Conservation (phyloP, 2,113 vertebrate species). For the pig (Sus scrofa) region T2T-Sscrofa CM000826.6:156452001-156452500, state of each 20-base stretch:
- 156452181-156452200: neutral
- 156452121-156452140: neutral
- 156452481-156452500: neutral
- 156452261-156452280: neutral
- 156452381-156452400: rapidly evolving
- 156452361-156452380: neutral
- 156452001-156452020: neutral
- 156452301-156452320: rapidly evolving
- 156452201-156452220: neutral
- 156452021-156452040: neutral
- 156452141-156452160: neutral
- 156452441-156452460: rapidly evolving
- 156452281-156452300: no score
- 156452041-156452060: neutral
- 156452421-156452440: rapidly evolving
- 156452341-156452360: neutral
- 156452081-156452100: neutral
- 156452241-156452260: neutral
- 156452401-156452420: rapidly evolving
- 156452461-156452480: neutral
- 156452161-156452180: neutral
- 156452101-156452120: neutral
- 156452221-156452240: rapidly evolving
- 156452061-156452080: neutral
- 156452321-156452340: no score